These are phyloP conservation scores for Lysandra bellargus DNA, from an alignment of 2,888 invertebrate species.

Conservation along the genomic window DNA sequence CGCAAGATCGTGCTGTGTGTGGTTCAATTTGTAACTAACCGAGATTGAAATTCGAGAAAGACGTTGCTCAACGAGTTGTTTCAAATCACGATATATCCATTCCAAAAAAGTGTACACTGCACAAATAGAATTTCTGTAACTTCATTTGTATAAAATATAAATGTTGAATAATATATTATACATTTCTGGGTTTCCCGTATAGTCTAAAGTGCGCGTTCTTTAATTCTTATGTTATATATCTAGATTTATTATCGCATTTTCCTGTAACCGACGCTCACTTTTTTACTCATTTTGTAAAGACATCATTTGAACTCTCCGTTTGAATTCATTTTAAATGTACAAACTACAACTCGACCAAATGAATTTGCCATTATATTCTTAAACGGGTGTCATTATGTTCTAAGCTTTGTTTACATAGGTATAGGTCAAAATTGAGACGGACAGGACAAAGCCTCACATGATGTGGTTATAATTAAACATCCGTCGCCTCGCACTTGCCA, in stretches of 20 bases:
- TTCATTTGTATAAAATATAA: no score
- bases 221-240: no score
- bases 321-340: neutral
- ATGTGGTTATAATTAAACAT: neutral
- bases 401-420: neutral
- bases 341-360: neutral
- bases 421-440: neutral
- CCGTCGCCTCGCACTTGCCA: constrained; percentile 28
- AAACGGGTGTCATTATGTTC: neutral
- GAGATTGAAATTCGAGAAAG: no score
- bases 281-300: neutral
- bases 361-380: neutral
- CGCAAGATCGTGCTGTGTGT: neutral
- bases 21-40: neutral
- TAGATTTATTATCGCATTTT: no score
- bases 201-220: no score
- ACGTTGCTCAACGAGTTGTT: no score
- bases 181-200: no score
- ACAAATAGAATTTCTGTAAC: no score
- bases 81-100: no score
- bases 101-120: no score
- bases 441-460: neutral
- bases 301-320: neutral
- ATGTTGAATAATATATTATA: no score
- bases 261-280: neutral